These are phyloP conservation scores for Mya arenaria DNA, from an alignment of 1,140 invertebrate genomes.

Conservation along the genomic window DNA sequence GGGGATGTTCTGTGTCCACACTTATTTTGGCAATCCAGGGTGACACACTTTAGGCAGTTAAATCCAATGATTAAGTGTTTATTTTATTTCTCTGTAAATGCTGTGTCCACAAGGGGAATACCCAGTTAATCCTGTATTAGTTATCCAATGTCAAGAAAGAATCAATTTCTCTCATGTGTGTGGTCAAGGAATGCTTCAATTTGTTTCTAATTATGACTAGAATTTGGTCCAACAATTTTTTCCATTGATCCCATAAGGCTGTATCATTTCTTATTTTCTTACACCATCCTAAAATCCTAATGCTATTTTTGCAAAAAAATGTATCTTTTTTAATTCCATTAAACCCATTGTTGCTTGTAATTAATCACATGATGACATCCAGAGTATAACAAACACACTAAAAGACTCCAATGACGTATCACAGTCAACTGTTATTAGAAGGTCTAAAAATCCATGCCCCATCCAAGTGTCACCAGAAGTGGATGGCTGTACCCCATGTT, in stretches of 20 bases:
- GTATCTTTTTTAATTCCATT: no score
- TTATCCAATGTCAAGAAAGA: neutral
- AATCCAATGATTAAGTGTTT: slow-evolving; percentile 2
- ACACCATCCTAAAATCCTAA: no score
- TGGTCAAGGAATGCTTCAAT: neutral
- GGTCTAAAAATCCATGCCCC: neutral
- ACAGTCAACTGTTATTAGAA: slow-evolving; percentile 2
- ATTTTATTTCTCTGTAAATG: neutral
- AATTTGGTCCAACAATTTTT: no score
- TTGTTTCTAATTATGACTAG: no score
- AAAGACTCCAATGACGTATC: neutral
- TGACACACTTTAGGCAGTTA: slow-evolving; percentile 2
- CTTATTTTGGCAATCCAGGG: neutral
- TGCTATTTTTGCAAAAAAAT: no score
- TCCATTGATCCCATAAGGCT: no score
- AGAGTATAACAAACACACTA: neutral
- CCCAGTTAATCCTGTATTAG: neutral
- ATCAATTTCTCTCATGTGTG: neutral
- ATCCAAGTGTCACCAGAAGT: neutral
- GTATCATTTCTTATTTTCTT: no score
- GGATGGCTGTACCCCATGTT: neutral
- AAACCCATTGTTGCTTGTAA: no score
- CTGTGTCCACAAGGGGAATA: neutral
- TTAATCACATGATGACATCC: neutral
- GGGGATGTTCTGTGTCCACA: neutral